Conservation (phyloP, 2,113 vertebrate species). For the Galeopterus variegatus region DNA sequence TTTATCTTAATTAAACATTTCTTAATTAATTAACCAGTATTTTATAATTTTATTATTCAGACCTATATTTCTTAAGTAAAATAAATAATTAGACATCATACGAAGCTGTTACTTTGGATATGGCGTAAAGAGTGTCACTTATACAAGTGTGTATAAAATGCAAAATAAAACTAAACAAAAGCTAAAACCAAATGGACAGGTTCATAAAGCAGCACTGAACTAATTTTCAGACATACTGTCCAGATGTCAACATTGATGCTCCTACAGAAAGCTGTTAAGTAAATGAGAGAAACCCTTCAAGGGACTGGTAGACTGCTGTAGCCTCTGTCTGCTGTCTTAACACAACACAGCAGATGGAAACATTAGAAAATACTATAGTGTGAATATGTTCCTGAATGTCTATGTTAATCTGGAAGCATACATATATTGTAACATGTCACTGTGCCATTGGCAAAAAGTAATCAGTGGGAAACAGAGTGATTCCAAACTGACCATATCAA, state of each 20-base stretch:
- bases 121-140: background rate
- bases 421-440: background rate
- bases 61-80: slow-evolving; percentile 9
- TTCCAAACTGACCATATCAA: background rate
- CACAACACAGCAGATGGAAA: background rate
- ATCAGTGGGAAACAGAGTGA: background rate
- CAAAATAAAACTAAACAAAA: background rate
- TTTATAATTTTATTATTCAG: slow-evolving; percentile 1
- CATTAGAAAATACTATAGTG: background rate
- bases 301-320: background rate
- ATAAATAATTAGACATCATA: background rate
- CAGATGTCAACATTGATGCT: background rate
- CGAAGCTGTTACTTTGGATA: background rate
- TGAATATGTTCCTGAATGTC: background rate
- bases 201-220: background rate
- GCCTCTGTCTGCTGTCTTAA: background rate
- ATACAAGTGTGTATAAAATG: background rate
- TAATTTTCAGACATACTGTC: background rate
- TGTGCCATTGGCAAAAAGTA: background rate
- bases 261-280: background rate
- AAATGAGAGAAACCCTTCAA: background rate
- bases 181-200: background rate
- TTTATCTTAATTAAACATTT: background rate
- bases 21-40: background rate
- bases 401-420: background rate